These are phyloP conservation scores for Microtus oregoni DNA, from an alignment of 2,113 vertebrate species.

Conservation along the genomic window DNA sequence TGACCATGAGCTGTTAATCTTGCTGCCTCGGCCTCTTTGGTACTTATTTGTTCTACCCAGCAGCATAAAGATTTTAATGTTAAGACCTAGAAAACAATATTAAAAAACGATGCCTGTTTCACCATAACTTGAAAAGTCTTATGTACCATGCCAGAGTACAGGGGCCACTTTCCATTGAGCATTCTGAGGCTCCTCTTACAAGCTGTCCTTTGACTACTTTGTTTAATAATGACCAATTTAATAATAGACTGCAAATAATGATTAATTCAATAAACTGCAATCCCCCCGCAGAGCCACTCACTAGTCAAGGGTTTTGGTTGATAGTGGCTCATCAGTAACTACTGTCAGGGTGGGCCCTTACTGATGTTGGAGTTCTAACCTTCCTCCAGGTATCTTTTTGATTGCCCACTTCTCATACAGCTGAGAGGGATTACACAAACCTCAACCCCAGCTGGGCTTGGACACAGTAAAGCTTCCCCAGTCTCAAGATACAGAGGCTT, in stretches of 20 bases:
- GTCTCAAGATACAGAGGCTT: background rate
- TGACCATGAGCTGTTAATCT: background rate
- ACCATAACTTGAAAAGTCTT: slow-evolving; percentile 49
- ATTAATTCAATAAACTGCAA: slow-evolving; percentile 13
- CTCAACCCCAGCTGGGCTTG: background rate
- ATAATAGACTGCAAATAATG: background rate
- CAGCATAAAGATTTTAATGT: slow-evolving; percentile 17
- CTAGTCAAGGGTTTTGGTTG: background rate
- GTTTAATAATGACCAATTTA: slow-evolving; percentile 28
- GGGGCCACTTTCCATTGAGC: slow-evolving; percentile 53
- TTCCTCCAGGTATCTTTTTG: slow-evolving; percentile 40
- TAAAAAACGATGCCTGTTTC: slow-evolving; percentile 22
- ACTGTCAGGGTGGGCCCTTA: slow-evolving; percentile 11
- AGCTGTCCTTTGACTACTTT: background rate
- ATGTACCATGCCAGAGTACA: background rate
- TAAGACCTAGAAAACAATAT: background rate
- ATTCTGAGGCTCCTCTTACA: slow-evolving; percentile 26
- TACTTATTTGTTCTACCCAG: background rate
- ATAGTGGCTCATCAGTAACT: background rate
- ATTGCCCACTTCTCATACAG: background rate
- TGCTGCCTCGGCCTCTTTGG: background rate
- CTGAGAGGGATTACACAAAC: slow-evolving; percentile 40
- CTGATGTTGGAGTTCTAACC: background rate
- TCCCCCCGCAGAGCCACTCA: background rate
- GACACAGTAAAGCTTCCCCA: background rate